Evolutionary conservation across 2,888 invertebrate genomes (phyloP).

Genomic region (Agonopterix heracliana): DNA sequence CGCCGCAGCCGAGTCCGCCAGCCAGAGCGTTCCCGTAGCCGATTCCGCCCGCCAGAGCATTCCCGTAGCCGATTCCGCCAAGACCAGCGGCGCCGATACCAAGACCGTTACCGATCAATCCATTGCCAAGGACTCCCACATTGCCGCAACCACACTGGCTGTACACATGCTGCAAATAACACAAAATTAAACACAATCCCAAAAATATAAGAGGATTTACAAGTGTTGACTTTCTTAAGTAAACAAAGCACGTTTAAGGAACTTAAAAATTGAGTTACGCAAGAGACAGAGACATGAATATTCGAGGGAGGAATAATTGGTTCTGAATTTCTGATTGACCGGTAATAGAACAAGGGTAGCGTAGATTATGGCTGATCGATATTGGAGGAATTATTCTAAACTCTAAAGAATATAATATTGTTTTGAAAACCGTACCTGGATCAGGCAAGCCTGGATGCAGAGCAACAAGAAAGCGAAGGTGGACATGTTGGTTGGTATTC

Average conservation of each 20-base stretch:
- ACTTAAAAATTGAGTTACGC: too few relatives aligned
- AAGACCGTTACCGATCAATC: not conserved
- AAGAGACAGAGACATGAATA: too few relatives aligned
- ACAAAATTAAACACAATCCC: not conserved
- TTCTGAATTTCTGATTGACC: too few relatives aligned
- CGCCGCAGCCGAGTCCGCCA: slow-evolving; percentile 3
- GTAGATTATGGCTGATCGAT: too few relatives aligned
- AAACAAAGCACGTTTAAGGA: too few relatives aligned
- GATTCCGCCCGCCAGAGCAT: not conserved
- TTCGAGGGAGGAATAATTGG: too few relatives aligned
- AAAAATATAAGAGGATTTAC: too few relatives aligned
- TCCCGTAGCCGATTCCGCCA: not conserved
- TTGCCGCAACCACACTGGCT: slow-evolving; percentile 1
- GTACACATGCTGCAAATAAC: slow-evolving; percentile 6
- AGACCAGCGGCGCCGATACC: not conserved
- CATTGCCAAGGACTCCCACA: not conserved
- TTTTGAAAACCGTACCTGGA: slow-evolving; percentile 26
- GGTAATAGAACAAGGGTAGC: too few relatives aligned
- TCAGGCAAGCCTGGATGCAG: slow-evolving; percentile 29
- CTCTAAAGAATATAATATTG: too few relatives aligned
- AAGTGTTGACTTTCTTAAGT: too few relatives aligned
- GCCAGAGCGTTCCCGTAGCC: slow-evolving; percentile 6
- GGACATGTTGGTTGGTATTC: slow-evolving; percentile 21
- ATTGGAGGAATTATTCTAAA: too few relatives aligned
- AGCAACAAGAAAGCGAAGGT: slow-evolving; percentile 25